Conservation (phyloP, 1,140 invertebrate genomes). For the Eumaeus atala region DNA sequence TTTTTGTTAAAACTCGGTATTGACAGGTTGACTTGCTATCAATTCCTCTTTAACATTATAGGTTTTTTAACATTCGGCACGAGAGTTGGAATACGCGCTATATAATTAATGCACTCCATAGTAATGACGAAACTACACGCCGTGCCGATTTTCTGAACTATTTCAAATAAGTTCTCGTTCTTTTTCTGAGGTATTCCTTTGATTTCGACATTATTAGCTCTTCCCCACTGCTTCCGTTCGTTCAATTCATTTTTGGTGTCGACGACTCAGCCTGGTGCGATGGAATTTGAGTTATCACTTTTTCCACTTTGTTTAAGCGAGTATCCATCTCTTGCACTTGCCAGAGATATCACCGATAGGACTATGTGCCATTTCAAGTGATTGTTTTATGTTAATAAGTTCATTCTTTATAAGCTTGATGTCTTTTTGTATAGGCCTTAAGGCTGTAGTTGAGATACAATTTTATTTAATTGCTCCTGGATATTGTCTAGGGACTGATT, state of each 20-base stretch:
- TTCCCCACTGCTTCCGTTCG: constrained; percentile 19
- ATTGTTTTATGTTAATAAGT: too few relatives aligned
- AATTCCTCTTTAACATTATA: background rate
- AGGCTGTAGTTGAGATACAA: too few relatives aligned
- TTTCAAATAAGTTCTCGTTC: constrained; percentile 3
- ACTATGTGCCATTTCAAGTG: too few relatives aligned
- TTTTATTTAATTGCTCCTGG: too few relatives aligned
- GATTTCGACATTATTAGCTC: constrained; percentile 25
- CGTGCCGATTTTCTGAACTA: background rate
- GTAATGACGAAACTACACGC: background rate
- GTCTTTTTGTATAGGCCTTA: too few relatives aligned
- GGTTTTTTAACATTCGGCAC: background rate
- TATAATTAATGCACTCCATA: background rate
- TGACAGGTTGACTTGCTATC: background rate
- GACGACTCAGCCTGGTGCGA: background rate
- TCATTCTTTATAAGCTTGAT: too few relatives aligned
- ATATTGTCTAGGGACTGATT: too few relatives aligned
- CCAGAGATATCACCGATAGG: too few relatives aligned
- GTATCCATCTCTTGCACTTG: too few relatives aligned
- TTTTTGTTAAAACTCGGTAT: background rate
- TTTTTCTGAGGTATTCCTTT: constrained; percentile 17
- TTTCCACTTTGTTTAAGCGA: background rate
- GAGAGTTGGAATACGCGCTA: background rate
- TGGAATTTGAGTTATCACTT: background rate
- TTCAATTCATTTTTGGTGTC: background rate